A percentile compares a stretch with the other conserved stretches of the same genome.
phyloP scores from a whole-genome alignment of 2,113 vertebrate species.

The Antechinus stuartii region DNA sequence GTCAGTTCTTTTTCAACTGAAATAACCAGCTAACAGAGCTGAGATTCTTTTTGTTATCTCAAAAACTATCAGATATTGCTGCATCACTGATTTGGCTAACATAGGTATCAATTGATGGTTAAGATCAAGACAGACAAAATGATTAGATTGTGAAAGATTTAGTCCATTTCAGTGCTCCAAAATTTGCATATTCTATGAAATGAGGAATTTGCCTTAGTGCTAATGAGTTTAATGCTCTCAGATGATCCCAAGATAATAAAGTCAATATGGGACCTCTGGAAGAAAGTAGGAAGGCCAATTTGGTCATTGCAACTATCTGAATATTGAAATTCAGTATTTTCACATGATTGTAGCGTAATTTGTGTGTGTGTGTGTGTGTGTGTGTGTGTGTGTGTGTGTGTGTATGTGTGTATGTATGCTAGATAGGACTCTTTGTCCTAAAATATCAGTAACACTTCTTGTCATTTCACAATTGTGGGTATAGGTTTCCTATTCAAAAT shows the following conservation, averaged over 20 bases:
- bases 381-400: too few species aligned
- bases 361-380: too few species aligned
- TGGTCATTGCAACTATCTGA: constrained; percentile 24
- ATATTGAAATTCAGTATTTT: neutral
- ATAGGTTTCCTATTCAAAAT: neutral
- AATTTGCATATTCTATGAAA: constrained; percentile 9
- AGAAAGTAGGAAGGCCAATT: neutral
- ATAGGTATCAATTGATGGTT: constrained; percentile 29
- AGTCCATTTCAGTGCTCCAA: constrained; percentile 29
- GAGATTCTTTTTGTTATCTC: constrained; percentile 25
- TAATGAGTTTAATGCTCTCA: constrained; percentile 30
- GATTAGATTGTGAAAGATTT: constrained; percentile 32
- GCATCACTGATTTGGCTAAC: neutral
- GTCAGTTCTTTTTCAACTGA: neutral
- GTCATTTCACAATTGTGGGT: neutral
- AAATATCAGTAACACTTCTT: neutral
- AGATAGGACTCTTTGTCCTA: neutral
- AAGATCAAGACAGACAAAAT: neutral
- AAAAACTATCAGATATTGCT: neutral
- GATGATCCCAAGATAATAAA: constrained; percentile 42
- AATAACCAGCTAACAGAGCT: constrained; percentile 27
- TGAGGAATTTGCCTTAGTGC: constrained; percentile 27
- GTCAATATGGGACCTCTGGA: neutral
- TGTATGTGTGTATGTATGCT: neutral
- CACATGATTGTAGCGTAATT: neutral